Evolutionary conservation across 2,797 vertebrate genomes (phyloP).

Genomic region (Sebastes baramenuke): DNA sequence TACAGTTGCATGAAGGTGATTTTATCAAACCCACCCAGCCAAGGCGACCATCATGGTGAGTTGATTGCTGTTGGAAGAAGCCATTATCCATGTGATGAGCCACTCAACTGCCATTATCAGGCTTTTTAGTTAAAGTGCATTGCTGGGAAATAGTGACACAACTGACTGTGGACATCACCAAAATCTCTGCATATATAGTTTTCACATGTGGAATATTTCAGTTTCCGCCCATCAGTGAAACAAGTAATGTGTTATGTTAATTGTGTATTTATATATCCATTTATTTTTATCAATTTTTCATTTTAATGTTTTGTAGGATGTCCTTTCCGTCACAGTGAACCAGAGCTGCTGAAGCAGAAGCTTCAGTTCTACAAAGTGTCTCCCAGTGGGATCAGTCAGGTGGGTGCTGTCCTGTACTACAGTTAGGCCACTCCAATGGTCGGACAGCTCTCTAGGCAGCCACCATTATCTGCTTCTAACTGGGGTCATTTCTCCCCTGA

Average conservation of each 20-base stretch:
- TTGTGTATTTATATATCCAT: background rate
- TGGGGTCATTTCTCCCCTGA: background rate
- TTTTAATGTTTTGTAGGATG: slow-evolving; percentile 84
- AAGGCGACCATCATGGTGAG: slow-evolving; percentile 98
- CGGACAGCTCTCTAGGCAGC: background rate
- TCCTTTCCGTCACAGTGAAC: slow-evolving; percentile 96
- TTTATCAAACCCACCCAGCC: slow-evolving; percentile 93
- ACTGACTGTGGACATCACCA: background rate
- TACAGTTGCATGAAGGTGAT: slow-evolving; percentile 99
- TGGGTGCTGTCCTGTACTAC: slow-evolving; percentile 60
- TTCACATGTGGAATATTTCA: slow-evolving; percentile 56
- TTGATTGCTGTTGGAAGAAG: slow-evolving; percentile 48
- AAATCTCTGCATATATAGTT: background rate
- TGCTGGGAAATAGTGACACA: background rate
- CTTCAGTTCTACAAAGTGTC: slow-evolving; percentile 92
- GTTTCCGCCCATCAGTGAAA: background rate
- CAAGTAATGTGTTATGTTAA: background rate
- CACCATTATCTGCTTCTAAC: background rate
- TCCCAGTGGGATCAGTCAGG: slow-evolving; percentile 85
- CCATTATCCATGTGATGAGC: slow-evolving; percentile 38
- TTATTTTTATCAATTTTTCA: background rate
- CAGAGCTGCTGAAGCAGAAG: slow-evolving; percentile 94
- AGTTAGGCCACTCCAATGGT: background rate
- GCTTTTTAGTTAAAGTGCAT: background rate
- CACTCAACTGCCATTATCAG: background rate